Percentiles rank a stretch among this genome's conserved stretches.
phyloP scores from a whole-genome alignment of 2,797 vertebrate species.

The Pipistrellus pipistrellus region DNA sequence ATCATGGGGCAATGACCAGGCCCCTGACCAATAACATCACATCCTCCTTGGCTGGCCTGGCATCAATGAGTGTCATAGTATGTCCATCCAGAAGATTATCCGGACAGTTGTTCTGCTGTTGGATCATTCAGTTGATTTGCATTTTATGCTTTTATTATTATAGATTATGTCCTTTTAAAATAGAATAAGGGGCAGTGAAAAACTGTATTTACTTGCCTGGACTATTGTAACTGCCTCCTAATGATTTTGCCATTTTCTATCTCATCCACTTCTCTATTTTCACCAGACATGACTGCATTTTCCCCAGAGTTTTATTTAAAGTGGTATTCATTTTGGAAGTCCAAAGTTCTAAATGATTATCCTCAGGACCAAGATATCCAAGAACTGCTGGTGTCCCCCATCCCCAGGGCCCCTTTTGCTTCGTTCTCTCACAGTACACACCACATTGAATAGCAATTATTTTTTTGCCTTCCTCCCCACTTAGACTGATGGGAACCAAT shows the following conservation, averaged over 20 bases:
- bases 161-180: neutral
- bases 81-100: too few species aligned
- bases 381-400: neutral
- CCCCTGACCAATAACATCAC: too few species aligned
- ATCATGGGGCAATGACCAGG: too few species aligned
- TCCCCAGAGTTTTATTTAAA: slow-evolving; percentile 33
- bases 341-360: neutral
- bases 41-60: too few species aligned
- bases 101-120: too few species aligned
- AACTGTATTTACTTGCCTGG: neutral
- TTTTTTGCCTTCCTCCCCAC: neutral
- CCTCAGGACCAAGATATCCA: neutral
- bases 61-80: too few species aligned
- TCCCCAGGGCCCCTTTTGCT: neutral
- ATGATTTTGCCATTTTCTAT: neutral
- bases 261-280: neutral
- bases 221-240: neutral
- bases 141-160: too few species aligned
- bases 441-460: neutral
- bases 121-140: too few species aligned
- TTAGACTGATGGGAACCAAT: neutral
- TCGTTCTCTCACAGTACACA: neutral
- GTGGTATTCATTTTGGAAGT: neutral
- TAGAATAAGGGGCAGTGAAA: neutral
- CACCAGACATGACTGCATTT: neutral